Conservation (phyloP, 2,888 invertebrate genomes). For the Caenorhabditis sinica region DNA sequence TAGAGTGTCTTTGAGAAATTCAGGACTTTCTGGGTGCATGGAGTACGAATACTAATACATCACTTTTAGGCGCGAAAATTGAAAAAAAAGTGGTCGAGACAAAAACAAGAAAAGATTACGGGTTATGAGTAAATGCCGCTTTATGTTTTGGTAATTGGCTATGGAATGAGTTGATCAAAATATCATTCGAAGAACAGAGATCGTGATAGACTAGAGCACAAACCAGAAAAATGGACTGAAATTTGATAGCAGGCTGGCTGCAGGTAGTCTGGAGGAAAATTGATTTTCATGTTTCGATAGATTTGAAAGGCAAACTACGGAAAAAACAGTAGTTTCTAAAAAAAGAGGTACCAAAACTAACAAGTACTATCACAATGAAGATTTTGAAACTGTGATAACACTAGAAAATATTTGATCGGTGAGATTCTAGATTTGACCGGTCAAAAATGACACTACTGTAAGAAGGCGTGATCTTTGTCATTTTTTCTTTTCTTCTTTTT, state of each 20-base stretch:
- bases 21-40: slow-evolving; percentile 84
- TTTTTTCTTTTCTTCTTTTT: background rate
- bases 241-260: too few relatives aligned
- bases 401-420: background rate
- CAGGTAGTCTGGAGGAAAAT: too few relatives aligned
- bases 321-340: background rate
- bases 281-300: too few relatives aligned
- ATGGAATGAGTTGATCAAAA: too few relatives aligned
- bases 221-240: background rate
- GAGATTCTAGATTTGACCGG: background rate
- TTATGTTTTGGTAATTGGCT: background rate
- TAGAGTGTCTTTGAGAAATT: background rate
- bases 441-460: slow-evolving; percentile 3
- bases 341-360: background rate
- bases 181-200: background rate
- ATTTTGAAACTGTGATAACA: background rate
- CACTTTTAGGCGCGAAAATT: background rate
- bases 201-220: background rate
- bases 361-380: too few relatives aligned
- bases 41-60: slow-evolving; percentile 1
- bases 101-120: slow-evolving; percentile 4
- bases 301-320: background rate
- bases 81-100: background rate
- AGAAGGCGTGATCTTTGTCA: slow-evolving; percentile 4
- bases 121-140: background rate